A percentile compares a stretch with the other conserved stretches of the same genome.
These are phyloP conservation scores for Elegia similella DNA, from an alignment of 2,888 invertebrate genomes.

Conservation along the genomic window DNA sequence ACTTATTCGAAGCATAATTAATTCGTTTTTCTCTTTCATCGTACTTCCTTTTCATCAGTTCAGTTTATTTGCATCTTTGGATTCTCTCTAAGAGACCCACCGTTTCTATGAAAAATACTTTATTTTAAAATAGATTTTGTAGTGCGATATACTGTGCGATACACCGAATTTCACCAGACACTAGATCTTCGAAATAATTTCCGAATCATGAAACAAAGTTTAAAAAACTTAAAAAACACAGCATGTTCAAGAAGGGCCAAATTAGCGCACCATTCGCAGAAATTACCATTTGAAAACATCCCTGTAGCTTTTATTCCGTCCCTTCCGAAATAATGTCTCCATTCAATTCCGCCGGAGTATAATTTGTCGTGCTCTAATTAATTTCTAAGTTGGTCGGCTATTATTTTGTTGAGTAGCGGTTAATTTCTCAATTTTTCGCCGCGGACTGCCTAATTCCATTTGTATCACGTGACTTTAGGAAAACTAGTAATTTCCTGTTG, in stretches of 20 bases:
- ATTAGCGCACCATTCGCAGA: slow-evolving; percentile 34
- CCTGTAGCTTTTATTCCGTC: slow-evolving; percentile 43
- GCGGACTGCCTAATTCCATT: neutral
- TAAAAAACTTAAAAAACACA: neutral
- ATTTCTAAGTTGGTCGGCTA: slow-evolving; percentile 52
- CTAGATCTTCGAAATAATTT: too few relatives aligned
- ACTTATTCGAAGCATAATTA: too few relatives aligned
- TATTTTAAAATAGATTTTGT: too few relatives aligned
- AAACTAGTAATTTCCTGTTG: neutral
- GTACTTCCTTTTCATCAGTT: too few relatives aligned
- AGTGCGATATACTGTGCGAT: too few relatives aligned
- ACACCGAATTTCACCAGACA: too few relatives aligned
- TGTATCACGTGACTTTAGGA: neutral
- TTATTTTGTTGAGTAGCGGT: slow-evolving; percentile 42
- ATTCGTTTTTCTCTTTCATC: too few relatives aligned
- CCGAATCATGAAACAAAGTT: too few relatives aligned
- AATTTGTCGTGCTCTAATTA: slow-evolving; percentile 59
- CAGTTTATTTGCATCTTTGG: too few relatives aligned
- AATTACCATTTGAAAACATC: slow-evolving; percentile 53
- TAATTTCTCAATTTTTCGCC: slow-evolving; percentile 43
- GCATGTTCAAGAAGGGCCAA: slow-evolving; percentile 19
- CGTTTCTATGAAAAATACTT: too few relatives aligned
- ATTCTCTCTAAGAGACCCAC: too few relatives aligned
- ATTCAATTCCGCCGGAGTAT: slow-evolving; percentile 52
- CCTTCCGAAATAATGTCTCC: slow-evolving; percentile 48